Base-by-base conservation (phyloP, 2,113 vertebrate species). In the Tricholaema leucomelas region DNA sequence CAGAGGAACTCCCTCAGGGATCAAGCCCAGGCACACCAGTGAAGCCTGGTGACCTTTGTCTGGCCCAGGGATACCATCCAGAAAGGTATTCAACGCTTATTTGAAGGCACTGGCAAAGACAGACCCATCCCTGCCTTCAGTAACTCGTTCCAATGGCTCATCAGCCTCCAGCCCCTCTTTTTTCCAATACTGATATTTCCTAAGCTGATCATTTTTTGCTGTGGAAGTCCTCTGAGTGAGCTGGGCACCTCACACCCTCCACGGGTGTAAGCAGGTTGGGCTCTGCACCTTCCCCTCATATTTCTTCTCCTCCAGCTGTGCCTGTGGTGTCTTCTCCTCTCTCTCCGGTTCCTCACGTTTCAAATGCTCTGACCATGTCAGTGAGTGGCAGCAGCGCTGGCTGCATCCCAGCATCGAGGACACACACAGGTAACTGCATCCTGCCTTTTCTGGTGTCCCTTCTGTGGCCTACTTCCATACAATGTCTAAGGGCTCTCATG, bases 391-490 rank as follows among this genome's bases (percentile, higher is more conserved):
- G 3, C 50, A n/a, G 23, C 5, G 2, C 60, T 59, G 87, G 52
- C 40, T 77, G 78, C 74, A 50, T 76, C 73, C 60, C 72, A 48
- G 59, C 54, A 71, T 9, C 46, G 33, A 21, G 6, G 2, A 28
- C 0, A 1, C 0, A 0, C 18, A 24, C 15, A 19, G 23, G 25
- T 52, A 27, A 9, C 42, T 2, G 2, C 8, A 27, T 81, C 27
- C 44, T 60, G 89, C 60, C 46, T 59, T n/a, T 21, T 13, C 7
- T 73, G 21, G 21, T 35, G 58, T 11, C 28, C 8, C 23, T 78
- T 71, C 79, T 58, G 35, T 59, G 13, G 44, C 11, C 9, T 21
- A 44, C 52, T 25, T 78, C 48, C 15, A 2, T 9, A 20, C 25
- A 16, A 35, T 46, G 82, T 92, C 74, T 74, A 67, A 67, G n/a